phyloP scores from a whole-genome alignment of 2,888 invertebrate genomes.

The Melinaea marsaeus region DNA sequence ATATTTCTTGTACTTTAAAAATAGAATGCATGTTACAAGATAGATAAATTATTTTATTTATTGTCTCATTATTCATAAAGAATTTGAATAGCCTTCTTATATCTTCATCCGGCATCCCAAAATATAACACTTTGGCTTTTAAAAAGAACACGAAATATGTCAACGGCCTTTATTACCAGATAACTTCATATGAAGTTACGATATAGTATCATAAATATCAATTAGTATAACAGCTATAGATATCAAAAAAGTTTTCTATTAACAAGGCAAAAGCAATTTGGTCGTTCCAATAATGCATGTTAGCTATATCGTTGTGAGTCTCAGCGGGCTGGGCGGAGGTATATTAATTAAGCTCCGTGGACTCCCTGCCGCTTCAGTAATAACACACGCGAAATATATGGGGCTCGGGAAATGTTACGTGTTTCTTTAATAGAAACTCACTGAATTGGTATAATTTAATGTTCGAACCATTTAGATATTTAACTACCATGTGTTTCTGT shows the following conservation, averaged over 20 bases:
- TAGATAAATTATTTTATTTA: no score
- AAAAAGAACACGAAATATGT: no score
- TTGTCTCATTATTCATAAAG: no score
- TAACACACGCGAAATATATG: constrained; percentile 62
- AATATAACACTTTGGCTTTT: no score
- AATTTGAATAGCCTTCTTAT: no score
- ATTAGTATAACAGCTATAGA: constrained; percentile 2
- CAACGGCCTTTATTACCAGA: no score
- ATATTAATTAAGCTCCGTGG: constrained; percentile 74
- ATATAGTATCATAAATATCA: not conserved
- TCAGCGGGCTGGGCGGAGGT: constrained; percentile 66
- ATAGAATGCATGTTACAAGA: no score
- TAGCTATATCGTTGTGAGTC: constrained; percentile 53
- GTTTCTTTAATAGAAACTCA: constrained; percentile 5
- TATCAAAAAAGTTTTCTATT: constrained; percentile 22
- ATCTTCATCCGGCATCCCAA: no score
- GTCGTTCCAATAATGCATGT: constrained; percentile 56
- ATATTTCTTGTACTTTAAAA: no score
- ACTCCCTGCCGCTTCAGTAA: constrained; percentile 58
- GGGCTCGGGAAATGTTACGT: not conserved
- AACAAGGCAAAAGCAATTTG: constrained; percentile 41
- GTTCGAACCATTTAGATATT: not conserved
- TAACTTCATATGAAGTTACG: no score
- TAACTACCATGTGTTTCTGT: not conserved
- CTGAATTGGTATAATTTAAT: not conserved